These are phyloP conservation scores for Strigamia transsilvanica DNA, from an alignment of 2,888 invertebrate genomes.

Conservation along the genomic window DNA sequence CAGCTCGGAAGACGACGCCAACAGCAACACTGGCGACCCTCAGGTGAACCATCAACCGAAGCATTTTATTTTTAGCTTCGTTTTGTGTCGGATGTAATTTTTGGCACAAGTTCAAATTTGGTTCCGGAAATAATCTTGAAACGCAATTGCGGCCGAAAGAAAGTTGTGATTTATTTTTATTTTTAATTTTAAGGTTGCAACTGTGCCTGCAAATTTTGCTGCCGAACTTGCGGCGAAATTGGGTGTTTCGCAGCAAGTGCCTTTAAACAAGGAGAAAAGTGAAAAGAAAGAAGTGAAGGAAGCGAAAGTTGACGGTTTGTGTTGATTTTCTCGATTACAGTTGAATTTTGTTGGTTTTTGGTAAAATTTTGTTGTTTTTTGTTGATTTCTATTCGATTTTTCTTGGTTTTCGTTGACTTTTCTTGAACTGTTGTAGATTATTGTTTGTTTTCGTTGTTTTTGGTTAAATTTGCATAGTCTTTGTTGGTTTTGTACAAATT, in stretches of 20 bases:
- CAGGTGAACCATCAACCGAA: not conserved
- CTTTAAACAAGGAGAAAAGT: slow-evolving; percentile 56
- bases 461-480: no score
- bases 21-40: not conserved
- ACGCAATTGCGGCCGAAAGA: not conserved
- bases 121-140: no score
- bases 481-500: no score
- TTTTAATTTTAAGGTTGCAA: not conserved
- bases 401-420: not conserved
- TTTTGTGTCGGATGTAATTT: not conserved
- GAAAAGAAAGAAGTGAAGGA: slow-evolving; percentile 55
- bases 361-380: no score
- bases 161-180: not conserved
- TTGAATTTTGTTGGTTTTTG: not conserved
- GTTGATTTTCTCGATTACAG: no score
- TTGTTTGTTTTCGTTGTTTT: not conserved
- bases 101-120: no score
- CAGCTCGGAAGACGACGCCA: not conserved
- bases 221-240: slow-evolving; percentile 32
- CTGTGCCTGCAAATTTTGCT: slow-evolving; percentile 9
- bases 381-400: not conserved
- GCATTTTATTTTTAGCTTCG: not conserved
- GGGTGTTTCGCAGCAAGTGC: slow-evolving; percentile 12
- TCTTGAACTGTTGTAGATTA: not conserved
- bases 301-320: not conserved